phyloP scores from a whole-genome alignment of 2,797 vertebrate species.

The Euphonia xanthogaster region DNA sequence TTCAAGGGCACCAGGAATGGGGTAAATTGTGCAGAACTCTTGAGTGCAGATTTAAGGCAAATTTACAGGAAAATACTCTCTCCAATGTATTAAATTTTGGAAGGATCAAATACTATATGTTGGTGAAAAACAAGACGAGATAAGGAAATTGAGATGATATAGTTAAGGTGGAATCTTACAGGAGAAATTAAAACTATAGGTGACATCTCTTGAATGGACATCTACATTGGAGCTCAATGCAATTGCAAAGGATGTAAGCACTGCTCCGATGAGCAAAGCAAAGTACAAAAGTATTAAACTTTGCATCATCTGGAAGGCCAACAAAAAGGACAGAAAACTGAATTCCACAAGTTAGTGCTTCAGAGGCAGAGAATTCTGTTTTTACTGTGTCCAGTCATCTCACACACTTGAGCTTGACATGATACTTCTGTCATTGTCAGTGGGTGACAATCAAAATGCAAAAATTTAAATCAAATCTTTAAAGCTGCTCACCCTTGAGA shows the following conservation, averaged over 20 bases:
- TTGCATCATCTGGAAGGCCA: background rate
- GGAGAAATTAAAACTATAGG: background rate
- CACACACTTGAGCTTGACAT: background rate
- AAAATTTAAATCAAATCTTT: background rate
- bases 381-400: background rate
- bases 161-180: background rate
- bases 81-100: background rate
- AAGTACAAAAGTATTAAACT: background rate
- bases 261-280: background rate
- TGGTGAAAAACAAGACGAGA: background rate
- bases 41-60: background rate
- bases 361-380: background rate
- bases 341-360: background rate
- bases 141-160: background rate
- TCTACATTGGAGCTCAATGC: fast-evolving
- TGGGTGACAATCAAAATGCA: background rate
- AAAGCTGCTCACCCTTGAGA: background rate
- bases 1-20: background rate
- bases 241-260: background rate
- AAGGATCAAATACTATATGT: background rate
- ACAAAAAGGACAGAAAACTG: background rate
- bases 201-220: background rate
- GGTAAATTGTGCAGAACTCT: background rate
- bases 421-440: background rate
- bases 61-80: background rate